A percentile compares a stretch with the other conserved stretches of the same genome.
phyloP scores from a whole-genome alignment of 2,888 invertebrate species.

The Digitonthophagus gazella region DNA sequence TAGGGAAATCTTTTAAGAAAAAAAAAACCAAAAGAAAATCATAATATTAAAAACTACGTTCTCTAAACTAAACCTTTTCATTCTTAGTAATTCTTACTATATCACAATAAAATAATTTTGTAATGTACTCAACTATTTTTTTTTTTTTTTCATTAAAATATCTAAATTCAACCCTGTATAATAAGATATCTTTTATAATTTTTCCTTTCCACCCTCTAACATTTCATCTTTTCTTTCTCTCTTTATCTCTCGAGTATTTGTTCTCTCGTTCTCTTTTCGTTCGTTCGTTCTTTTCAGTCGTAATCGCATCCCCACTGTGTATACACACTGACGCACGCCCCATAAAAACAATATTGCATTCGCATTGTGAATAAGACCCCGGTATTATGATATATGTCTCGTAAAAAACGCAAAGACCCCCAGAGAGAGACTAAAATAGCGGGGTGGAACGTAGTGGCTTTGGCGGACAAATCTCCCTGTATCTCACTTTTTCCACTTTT shows the following conservation, averaged over 20 bases:
- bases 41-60: too few species aligned
- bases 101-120: too few species aligned
- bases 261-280: slow-evolving; percentile 23
- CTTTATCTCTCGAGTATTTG: slow-evolving; percentile 18
- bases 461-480: slow-evolving; percentile 37
- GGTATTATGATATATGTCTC: slow-evolving; percentile 48
- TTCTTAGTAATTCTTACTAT: too few species aligned
- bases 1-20: neutral
- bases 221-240: neutral
- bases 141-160: too few species aligned
- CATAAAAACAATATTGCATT: slow-evolving; percentile 52
- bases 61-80: too few species aligned
- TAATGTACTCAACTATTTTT: too few species aligned
- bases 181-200: neutral
- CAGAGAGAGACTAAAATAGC: slow-evolving; percentile 35
- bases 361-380: slow-evolving; percentile 46
- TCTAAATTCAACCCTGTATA: neutral
- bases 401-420: slow-evolving; percentile 49
- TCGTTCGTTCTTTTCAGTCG: slow-evolving; percentile 23
- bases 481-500: slow-evolving; percentile 24
- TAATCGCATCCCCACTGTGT: slow-evolving; percentile 32
- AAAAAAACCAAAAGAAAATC: too few species aligned
- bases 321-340: slow-evolving; percentile 42
- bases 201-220: neutral
- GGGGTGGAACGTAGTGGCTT: slow-evolving; percentile 37